Percentiles rank a stretch among this genome's conserved stretches.
Evolutionary conservation across 2,888 invertebrate genomes (phyloP).

Genomic region (Pristionchus japonicus): DNA sequence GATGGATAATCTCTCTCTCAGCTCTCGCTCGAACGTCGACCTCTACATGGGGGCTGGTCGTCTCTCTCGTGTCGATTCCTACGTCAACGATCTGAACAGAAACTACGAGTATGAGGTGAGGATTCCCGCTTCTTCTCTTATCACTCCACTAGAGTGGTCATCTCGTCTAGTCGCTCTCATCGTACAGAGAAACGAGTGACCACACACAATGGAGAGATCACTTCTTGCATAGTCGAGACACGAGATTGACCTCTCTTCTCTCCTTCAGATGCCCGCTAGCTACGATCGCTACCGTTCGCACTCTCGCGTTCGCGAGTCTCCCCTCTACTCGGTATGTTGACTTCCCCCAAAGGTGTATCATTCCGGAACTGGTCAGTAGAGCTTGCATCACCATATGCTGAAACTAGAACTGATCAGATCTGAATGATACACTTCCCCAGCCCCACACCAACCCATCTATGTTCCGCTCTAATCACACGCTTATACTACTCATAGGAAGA

Average conservation of each 20-base stretch:
- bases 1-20: constrained; percentile 51
- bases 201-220: too few relatives aligned
- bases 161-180: background rate
- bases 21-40: constrained; percentile 72
- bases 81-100: constrained; percentile 70
- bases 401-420: too few relatives aligned
- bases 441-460: background rate
- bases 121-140: background rate
- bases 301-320: constrained; percentile 66
- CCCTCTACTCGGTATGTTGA: constrained; percentile 68
- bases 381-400: too few relatives aligned
- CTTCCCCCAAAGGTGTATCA: too few relatives aligned
- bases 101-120: constrained; percentile 67
- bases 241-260: background rate
- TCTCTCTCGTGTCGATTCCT: constrained; percentile 74
- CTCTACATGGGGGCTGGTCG: constrained; percentile 71
- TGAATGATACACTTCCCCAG: too few relatives aligned
- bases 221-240: constrained; percentile 8
- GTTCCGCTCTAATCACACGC: constrained; percentile 13
- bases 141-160: constrained; percentile 2
- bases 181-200: background rate
- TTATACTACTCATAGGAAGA: constrained; percentile 28
- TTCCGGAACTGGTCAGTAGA: too few relatives aligned
- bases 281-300: constrained; percentile 71
- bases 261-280: constrained; percentile 67